Base-by-base conservation (phyloP, 1,140 invertebrate species). In the Drosophila sproati region DNA sequence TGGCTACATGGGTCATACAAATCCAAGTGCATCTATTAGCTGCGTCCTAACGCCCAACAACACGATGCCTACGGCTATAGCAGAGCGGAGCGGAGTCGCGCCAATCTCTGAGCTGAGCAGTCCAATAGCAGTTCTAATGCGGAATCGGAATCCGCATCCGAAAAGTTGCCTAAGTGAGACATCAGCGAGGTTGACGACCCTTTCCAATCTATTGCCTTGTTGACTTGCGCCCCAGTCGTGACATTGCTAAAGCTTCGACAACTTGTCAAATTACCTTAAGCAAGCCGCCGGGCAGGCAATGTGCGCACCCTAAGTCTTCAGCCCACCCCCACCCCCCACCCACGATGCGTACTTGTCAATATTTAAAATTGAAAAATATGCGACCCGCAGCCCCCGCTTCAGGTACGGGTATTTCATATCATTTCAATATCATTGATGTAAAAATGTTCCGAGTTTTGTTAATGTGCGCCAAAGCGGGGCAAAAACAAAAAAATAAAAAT, bases 321-420 rank as follows among this genome's bases (percentile, higher is more conserved):
- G 45, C 31, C 48, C 31, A 10, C 32, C 32, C 29, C 57, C 52
- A 8, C 12, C 34, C 20, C 34, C 35, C 7, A 20, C 8, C 47
- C 31, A 43, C 7, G 41, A 48, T 48, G 52, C 39, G 55, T 39
- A 67, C 61, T 88, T 87, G 85, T 88, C 83, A 88, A 88, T 88
- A 88, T 88, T 88, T 88, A 88, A 88, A 88, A 88, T 88, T 88
- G 83, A 88, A 88, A 88, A 88, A 88, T 87, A 80, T 73, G 79
- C 61, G 34, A 47, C 32, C 47, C 41, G n/a, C 60, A n/a, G 10
- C 37, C 32, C 7, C 35, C 43, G 34, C 35, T 6, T 5, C 59
- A 61, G 50, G 35, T 70, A 69, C 59, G 47, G 32, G 66, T 82
- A 72, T 82, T 87, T 85, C 82, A 87, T 79, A 83, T 87, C 80